These are phyloP conservation scores for Corvus moneduloides DNA, from an alignment of 2,113 vertebrate genomes.

Conservation along the genomic window DNA sequence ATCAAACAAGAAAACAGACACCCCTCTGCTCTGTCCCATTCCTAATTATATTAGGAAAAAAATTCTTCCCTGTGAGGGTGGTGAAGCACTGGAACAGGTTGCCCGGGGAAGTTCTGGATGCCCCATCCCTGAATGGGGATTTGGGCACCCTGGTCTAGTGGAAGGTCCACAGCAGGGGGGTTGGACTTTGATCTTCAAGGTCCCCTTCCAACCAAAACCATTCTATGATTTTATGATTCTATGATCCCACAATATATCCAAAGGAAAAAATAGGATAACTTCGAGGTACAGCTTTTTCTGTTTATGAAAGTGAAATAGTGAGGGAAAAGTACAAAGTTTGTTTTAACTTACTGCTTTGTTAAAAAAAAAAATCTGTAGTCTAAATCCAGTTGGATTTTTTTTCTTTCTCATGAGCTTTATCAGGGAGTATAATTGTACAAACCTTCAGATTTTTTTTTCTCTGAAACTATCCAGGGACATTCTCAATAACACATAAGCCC, in stretches of 20 bases:
- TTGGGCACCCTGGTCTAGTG: not conserved
- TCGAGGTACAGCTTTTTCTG: not conserved
- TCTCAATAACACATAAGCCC: not conserved
- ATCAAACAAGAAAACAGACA: not conserved
- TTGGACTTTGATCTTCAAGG: not conserved
- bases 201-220: not conserved
- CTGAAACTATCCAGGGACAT: not conserved
- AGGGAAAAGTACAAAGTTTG: not conserved
- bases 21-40: rapidly evolving
- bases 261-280: not conserved
- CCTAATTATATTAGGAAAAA: not conserved
- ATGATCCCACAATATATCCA: not conserved
- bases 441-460: not conserved
- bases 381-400: not conserved
- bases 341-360: not conserved
- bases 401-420: not conserved
- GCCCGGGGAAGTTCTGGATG: not conserved
- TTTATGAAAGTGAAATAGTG: not conserved
- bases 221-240: not conserved
- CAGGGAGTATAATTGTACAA: not conserved
- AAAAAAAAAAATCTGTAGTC: not conserved
- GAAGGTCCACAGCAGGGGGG: not conserved
- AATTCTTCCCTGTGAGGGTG: not conserved
- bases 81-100: not conserved
- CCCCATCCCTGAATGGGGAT: not conserved